Percentiles rank a stretch among this genome's conserved stretches.
phyloP scores from a whole-genome alignment of 1,140 invertebrate species.

The Asobara japonica region DNA sequence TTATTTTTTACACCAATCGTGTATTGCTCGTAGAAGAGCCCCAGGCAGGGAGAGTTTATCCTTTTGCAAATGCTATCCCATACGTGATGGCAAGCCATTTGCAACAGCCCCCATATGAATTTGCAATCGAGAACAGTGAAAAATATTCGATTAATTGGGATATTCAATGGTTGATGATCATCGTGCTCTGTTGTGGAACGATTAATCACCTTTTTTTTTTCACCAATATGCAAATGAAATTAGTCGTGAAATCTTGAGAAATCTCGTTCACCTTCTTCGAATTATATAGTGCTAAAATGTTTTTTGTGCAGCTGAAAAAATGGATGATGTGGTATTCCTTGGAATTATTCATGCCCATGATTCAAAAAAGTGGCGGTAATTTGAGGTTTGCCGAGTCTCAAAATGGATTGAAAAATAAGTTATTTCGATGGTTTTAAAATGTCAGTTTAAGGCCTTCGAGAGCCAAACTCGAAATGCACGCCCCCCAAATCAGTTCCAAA shows the following conservation, averaged over 20 bases:
- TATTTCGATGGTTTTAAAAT: no score
- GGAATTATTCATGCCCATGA: background rate
- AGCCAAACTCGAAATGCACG: no score
- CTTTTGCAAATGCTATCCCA: background rate
- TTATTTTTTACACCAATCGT: constrained; percentile 19
- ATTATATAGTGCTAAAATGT: background rate
- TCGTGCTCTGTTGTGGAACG: no score
- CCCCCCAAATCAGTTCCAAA: no score
- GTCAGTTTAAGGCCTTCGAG: no score
- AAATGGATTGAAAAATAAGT: no score
- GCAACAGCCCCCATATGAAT: background rate
- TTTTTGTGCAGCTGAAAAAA: background rate
- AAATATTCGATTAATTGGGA: no score
- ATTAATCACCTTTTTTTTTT: no score
- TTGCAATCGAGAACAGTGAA: background rate
- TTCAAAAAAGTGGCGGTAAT: no score
- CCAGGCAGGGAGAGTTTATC: constrained; percentile 15
- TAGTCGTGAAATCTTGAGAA: background rate
- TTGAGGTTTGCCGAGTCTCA: no score
- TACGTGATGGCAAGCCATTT: background rate
- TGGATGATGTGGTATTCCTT: background rate
- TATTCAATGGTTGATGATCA: no score
- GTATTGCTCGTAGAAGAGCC: background rate
- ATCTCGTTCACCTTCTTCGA: background rate
- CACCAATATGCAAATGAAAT: no score